Base-by-base conservation (phyloP, 2,113 vertebrate genomes). In the Hystrix brachyura region DNA sequence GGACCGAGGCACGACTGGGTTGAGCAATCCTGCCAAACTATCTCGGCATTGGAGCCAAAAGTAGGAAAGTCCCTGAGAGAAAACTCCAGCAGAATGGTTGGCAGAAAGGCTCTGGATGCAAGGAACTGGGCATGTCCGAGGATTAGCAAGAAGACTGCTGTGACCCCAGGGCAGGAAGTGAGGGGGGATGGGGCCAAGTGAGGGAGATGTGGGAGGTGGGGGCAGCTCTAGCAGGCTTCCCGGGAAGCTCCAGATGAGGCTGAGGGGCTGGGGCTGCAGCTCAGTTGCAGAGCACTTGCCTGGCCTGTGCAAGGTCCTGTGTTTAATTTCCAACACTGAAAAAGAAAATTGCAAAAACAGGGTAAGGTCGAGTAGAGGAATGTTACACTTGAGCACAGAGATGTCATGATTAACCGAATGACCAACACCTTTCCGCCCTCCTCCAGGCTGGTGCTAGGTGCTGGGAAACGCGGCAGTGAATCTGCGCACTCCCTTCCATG, bases 1-100 rank as follows among this genome's bases (percentile, higher is more conserved):
- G 17, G 38, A 43, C 5, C 9, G 11, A 57, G 57, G 12, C 3
- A 1, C 6, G 51, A 7, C 57, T 2, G 0, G 11, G 6, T 23
- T 86, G 8, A 65, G n/a, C 38, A 7, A 21, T 4, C 0, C 8
- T 38, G 17, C 53, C 71, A 67, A 78, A 43, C 12, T 59, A 34
- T 59, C 38, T 76, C 5, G 1, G 53, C 88, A 1, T 14, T 62
- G 29, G 55, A 51, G 57, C 29, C 51, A 57, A 12, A 43, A 11
- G 9, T 5, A 6, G 23, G 19, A 43, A 11, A 14, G 9, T n/a
- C 46, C 59, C 53, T 32, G 43, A 62, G 15, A 27, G 15, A 62
- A 43, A n/a, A 32, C 21, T 72, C 34, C 18, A 10, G 43, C 38
- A 76, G 27, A 55, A 62, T 65, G 78, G 76, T 21, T n/a, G 1